Base-by-base conservation (phyloP, 2,888 invertebrate species). In the Panopea generosa region DNA sequence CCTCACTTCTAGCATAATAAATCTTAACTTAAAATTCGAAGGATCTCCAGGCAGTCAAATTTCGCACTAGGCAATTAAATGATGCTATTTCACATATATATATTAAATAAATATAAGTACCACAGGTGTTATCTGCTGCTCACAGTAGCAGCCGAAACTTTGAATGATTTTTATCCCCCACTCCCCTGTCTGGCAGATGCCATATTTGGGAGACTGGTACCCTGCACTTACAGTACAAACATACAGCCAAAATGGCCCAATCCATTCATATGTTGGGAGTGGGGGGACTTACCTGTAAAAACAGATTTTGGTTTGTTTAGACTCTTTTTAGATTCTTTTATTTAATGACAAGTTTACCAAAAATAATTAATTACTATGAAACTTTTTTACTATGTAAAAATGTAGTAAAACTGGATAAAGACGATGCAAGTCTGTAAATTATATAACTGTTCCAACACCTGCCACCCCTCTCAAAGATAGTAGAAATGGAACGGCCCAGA, bases 401-500 rank as follows among this genome's bases (percentile, higher is more conserved):
- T 40, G 40, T 11, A 40, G 16, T 40, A n/a, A 7, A 40, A 26
- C 49, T 47, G n/a, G 18, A 49, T 26, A 33, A n/a, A 43, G 24
- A 22, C 22, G 11, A n/a, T 27, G 27, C 9, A 43, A 20, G 47
- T 53, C 9, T 1, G 40, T 16, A 11, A 40, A 40, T 40, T 40
- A 40, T 40, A 40, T 40, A 45, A 45, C 4, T 16, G 16, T 63
- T 55, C 50, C 47, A 7, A 20, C 4, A 26, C n/a, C 20, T 20
- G n/a, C 45, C 16, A 16, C 45, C 45, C 45, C 20, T 16, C 45
- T 45, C 6, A 45, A 18, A 45, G 33, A 33, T 33, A 18, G 33
- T 1, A 16, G 6, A 24, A 66, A 77, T 84, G 77, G 75, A 77
- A 65, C 71, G 47, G 47, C 50, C 84, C 77, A 71, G 47, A 61